Evolutionary conservation across 2,888 invertebrate species (phyloP).

Genomic region (Achlya flavicornis): DNA sequence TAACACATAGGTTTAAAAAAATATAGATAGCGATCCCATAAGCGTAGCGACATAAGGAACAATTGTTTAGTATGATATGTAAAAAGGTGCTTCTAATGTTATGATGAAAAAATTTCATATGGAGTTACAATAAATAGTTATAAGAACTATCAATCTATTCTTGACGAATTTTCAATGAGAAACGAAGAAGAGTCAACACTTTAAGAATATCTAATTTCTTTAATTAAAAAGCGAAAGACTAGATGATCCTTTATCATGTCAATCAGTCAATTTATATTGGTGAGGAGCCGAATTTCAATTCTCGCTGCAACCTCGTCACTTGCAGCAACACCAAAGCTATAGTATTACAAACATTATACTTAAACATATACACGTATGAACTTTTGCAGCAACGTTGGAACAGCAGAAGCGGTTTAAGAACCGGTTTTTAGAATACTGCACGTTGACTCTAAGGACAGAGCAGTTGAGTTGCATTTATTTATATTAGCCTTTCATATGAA

Average conservation of each 20-base stretch:
- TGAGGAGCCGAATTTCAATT: neutral
- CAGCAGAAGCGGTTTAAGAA: slow-evolving; percentile 63
- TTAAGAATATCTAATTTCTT: no score
- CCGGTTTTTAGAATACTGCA: slow-evolving; percentile 67
- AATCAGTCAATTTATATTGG: no score
- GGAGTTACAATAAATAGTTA: no score
- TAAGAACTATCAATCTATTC: no score
- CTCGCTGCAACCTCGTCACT: slow-evolving; percentile 15
- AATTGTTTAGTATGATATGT: neutral
- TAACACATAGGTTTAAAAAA: slow-evolving; percentile 24
- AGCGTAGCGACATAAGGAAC: slow-evolving; percentile 20
- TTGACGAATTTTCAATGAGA: no score
- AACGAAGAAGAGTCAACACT: no score
- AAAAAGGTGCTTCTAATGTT: no score
- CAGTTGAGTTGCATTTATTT: slow-evolving; percentile 37
- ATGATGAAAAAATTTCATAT: no score
- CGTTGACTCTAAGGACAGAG: slow-evolving; percentile 54
- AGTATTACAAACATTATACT: slow-evolving; percentile 60
- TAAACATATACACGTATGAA: slow-evolving; percentile 68
- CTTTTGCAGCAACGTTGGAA: slow-evolving; percentile 63
- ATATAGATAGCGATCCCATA: slow-evolving; percentile 26
- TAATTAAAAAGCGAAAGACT: no score
- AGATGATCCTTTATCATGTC: no score
- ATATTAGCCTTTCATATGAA: slow-evolving; percentile 14
- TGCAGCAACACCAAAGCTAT: slow-evolving; percentile 35